Percentiles rank a stretch among this genome's conserved stretches.
These are phyloP conservation scores for Numida meleagris DNA, from an alignment of 2,113 vertebrate genomes.

Conservation along the genomic window DNA sequence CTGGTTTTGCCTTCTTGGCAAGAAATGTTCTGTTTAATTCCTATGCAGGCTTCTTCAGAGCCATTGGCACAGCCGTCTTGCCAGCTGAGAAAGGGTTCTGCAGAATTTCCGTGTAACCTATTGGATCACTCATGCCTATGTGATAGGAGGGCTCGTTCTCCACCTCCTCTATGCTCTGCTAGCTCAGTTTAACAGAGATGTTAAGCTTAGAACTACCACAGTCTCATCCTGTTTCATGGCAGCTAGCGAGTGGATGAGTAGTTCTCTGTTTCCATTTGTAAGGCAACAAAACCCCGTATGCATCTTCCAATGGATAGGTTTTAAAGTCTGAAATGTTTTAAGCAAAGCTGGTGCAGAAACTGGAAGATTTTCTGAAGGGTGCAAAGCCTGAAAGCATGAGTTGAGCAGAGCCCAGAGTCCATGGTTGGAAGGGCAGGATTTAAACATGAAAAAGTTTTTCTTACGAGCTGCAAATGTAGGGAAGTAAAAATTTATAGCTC, in stretches of 20 bases:
- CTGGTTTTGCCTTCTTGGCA: neutral
- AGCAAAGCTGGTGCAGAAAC: neutral
- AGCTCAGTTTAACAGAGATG: neutral
- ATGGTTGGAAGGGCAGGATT: neutral
- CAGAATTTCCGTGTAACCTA: fast-evolving
- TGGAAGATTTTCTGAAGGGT: neutral
- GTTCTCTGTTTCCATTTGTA: neutral
- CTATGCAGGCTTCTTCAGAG: neutral
- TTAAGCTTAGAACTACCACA: neutral
- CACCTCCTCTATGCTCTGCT: neutral
- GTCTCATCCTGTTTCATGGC: neutral
- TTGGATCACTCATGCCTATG: neutral
- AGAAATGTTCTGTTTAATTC: neutral
- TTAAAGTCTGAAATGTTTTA: neutral
- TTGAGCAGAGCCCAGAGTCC: neutral
- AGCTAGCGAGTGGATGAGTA: neutral
- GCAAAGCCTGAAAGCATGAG: neutral
- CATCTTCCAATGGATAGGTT: neutral
- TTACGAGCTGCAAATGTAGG: neutral
- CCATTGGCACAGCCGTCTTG: neutral
- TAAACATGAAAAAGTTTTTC: neutral
- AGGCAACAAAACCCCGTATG: fast-evolving
- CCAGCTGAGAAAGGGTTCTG: neutral
- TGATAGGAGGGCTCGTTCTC: neutral
- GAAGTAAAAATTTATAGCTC: neutral